Evolutionary conservation across 2,888 invertebrate species (phyloP), one percentile per base, ranked within the genome.

Genomic region (Thysanoteuthis rhombus): DNA sequence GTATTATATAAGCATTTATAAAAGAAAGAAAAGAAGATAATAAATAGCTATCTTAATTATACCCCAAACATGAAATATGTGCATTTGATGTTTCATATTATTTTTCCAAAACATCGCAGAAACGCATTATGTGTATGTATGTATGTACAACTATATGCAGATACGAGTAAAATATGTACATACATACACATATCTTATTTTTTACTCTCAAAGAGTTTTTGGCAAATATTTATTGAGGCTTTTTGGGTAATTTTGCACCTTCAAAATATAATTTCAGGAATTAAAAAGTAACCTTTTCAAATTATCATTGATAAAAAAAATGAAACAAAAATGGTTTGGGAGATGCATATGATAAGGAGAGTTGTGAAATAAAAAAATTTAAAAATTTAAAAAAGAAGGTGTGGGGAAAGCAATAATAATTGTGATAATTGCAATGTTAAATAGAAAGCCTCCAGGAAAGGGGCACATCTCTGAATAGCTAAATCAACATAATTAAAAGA

Each of bases 391-490:
- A 91, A 42, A 42, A 91, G 32, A 40, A 40, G 42, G 22, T 32
- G 40, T 25, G 32, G 90, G 90, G 90, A 28, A 75, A 75, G n/a
- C n/a, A 75, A n/a, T 75, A 91, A 42, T 22, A 91, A 91, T 91
- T 40, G 91, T 42, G 40, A 91, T 28, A 91, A 91, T 42, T 40
- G 40, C 16, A 91, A 42, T 39, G 40, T 32, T n/a, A 28, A 40
- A 40, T 10, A 90, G 28, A 42, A 42, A 91, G 28, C 91, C 42
- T 40, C 42, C 40, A 40, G 42, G 91, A 42, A 91, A 91, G 40
- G 39, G 39, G 40, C 90, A 90, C 90, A 90, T 90, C 90, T 90
- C 90, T 90, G 40, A 91, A 42, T 91, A 91, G 91, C 28, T 91
- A 75, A 75, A 75, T 75, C n/a, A 75, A 75, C 32, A 52, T 22